Percentiles rank a stretch among this genome's conserved stretches.
These are phyloP conservation scores for Pediacus dermestoides DNA, from an alignment of 2,888 invertebrate species.

Conservation along the genomic window DNA sequence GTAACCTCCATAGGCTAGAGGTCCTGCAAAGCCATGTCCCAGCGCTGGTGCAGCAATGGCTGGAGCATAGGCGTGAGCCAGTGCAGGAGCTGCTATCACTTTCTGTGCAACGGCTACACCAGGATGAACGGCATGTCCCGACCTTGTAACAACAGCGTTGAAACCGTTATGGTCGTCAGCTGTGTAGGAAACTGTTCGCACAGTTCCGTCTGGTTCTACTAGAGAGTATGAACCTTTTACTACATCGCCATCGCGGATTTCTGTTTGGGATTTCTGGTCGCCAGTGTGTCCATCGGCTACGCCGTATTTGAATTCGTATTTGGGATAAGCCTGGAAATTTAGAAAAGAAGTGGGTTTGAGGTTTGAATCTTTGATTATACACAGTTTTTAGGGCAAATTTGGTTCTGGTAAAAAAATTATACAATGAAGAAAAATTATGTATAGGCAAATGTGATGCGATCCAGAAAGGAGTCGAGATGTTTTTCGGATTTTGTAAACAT, in stretches of 20 bases:
- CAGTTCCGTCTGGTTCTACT: constrained; percentile 56
- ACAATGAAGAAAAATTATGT: constrained; percentile 11
- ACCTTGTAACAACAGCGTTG: constrained; percentile 43
- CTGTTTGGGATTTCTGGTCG: constrained; percentile 56
- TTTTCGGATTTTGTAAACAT: no score
- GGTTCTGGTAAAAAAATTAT: constrained; percentile 11
- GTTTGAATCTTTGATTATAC: not conserved
- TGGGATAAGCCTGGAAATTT: constrained; percentile 53
- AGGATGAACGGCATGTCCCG: constrained; percentile 60
- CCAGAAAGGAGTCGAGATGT: no score
- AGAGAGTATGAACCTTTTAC: constrained; percentile 59
- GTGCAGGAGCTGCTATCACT: constrained; percentile 37
- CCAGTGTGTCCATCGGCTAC: constrained; percentile 58
- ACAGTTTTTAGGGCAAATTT: not conserved
- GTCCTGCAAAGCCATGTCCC: constrained; percentile 23
- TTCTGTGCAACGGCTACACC: constrained; percentile 38
- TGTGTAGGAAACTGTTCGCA: constrained; percentile 56
- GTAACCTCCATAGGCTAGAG: constrained; percentile 24
- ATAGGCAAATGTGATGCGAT: constrained; percentile 15
- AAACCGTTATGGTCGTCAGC: constrained; percentile 59
- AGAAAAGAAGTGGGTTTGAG: constrained; percentile 18
- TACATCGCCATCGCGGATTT: constrained; percentile 55
- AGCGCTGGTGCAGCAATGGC: constrained; percentile 29
- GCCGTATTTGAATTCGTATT: constrained; percentile 59
- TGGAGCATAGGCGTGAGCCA: constrained; percentile 28